A percentile compares a stretch with the other conserved stretches of the same genome.
Evolutionary conservation across 2,797 vertebrate species (phyloP).

Genomic region (Acrossocheilus wenchowensis): DNA sequence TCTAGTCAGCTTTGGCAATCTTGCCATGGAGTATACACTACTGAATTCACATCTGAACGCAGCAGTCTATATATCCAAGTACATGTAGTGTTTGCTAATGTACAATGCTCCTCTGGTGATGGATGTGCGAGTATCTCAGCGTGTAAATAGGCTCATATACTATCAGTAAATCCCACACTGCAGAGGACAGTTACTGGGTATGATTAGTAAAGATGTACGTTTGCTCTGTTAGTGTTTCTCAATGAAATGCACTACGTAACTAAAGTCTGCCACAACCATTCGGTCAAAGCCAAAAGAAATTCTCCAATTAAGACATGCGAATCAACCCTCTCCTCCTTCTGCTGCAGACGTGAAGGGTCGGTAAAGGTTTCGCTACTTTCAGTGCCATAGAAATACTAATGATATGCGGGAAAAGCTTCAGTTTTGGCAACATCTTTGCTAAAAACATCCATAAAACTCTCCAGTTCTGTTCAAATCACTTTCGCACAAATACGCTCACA

Average conservation of each 20-base stretch:
- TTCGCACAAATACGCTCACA: slow-evolving; percentile 15
- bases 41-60: slow-evolving; percentile 6
- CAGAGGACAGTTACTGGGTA: neutral
- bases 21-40: slow-evolving; percentile 21
- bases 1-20: slow-evolving; percentile 31
- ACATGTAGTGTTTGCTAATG: slow-evolving; percentile 45
- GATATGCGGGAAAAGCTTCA: slow-evolving; percentile 20
- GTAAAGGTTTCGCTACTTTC: slow-evolving; percentile 16
- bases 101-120: neutral
- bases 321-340: neutral
- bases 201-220: slow-evolving; percentile 23
- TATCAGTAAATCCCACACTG: slow-evolving; percentile 4
- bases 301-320: neutral
- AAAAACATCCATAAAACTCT: slow-evolving; percentile 39
- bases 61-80: slow-evolving; percentile 32
- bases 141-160: neutral
- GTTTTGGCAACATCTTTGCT: slow-evolving; percentile 42
- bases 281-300: neutral
- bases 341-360: slow-evolving; percentile 20
- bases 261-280: slow-evolving; percentile 20
- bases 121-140: neutral
- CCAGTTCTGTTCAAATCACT: slow-evolving; percentile 23
- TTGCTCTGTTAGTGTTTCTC: slow-evolving; percentile 38
- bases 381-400: slow-evolving; percentile 35
- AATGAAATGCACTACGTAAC: slow-evolving; percentile 24